Base-by-base conservation (phyloP, 2,797 vertebrate species). In the Cirrhinus mrigala region DNA sequence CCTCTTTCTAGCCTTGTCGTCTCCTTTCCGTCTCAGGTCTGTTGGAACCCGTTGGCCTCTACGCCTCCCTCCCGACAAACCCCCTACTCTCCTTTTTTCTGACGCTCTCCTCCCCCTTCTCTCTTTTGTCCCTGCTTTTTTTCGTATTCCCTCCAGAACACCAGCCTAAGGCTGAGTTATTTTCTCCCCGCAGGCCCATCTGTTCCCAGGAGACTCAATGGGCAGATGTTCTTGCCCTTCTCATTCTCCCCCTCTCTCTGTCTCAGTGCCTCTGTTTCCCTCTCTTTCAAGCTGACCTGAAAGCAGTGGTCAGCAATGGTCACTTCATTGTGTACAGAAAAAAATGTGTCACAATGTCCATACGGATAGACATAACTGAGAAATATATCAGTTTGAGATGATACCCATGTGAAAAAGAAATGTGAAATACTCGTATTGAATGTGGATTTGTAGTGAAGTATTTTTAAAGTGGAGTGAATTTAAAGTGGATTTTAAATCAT, bases 51-150 rank as follows among this genome's bases (percentile, higher is more conserved):
- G 73, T 88, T 87, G 85, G 70, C 83, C 74, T 83, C 80, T 83
- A 52, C 60, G 87, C 78, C 88, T 87, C 80, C 87, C 89, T 82
- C 79, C 88, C 74, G 85, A 74, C 83, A 77, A 80, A 76, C 37
- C 69, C 50, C 73, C 79, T 58, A 44, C 64, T 78, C 76, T 84
- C 40, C 46, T 89, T 86, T 83, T 86, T 64, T 29, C 54, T 60
- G 60, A 64, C 74, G 76, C 79, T 75, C 88, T 82, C 91, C 83
- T 86, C 90, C 89, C 90, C 86, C 87, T 86, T 54, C 60, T 87
- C 62, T 88, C 89, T 84, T 92, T 89, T 93, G 94, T 93, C 92
- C 93, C 91, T 90, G 37, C 60, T 27, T 85, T 91, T 94, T 79
- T 71, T 85, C 33, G 6, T 73, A 62, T 85, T 93, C 91, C 90